A percentile compares a stretch with the other conserved stretches of the same genome.
phyloP scores from a whole-genome alignment of 1,140 invertebrate genomes.

The Cecropterus lyciades region DNA sequence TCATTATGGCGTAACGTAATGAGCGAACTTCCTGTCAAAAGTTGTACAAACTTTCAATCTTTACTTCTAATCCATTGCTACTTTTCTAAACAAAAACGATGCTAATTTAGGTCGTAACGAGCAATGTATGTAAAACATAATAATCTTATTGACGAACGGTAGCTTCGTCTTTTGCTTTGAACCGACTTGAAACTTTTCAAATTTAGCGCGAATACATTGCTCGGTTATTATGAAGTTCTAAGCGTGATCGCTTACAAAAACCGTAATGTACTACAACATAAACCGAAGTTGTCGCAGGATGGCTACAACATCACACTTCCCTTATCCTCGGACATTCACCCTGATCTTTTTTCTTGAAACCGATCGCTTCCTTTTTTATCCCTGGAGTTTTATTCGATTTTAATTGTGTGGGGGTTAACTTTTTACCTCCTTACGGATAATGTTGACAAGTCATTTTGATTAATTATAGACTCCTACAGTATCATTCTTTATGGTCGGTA shows the following conservation, averaged over 20 bases:
- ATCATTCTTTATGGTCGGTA: slow-evolving; percentile 22
- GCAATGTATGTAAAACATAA: slow-evolving; percentile 48
- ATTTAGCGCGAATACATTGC: slow-evolving; percentile 1
- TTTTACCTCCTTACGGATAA: slow-evolving; percentile 43
- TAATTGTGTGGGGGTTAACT: slow-evolving; percentile 63
- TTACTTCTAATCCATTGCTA: slow-evolving; percentile 35
- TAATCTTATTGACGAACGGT: slow-evolving; percentile 39
- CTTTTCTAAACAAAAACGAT: slow-evolving; percentile 1
- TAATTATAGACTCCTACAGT: slow-evolving; percentile 46
- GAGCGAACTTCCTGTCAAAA: slow-evolving; percentile 51
- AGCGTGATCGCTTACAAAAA: neutral
- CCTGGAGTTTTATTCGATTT: slow-evolving; percentile 59
- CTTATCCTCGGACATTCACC: slow-evolving; percentile 68
- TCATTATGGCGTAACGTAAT: slow-evolving; percentile 36
- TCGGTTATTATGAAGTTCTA: slow-evolving; percentile 1
- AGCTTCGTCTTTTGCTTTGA: slow-evolving; percentile 3
- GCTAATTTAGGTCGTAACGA: slow-evolving; percentile 22
- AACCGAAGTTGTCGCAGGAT: slow-evolving; percentile 5
- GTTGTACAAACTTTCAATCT: slow-evolving; percentile 30
- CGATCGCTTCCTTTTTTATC: slow-evolving; percentile 65
- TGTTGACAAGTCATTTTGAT: slow-evolving; percentile 64
- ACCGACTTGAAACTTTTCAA: neutral
- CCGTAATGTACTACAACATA: slow-evolving; percentile 32
- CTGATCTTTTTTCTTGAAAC: slow-evolving; percentile 61
- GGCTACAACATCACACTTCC: slow-evolving; percentile 24